phyloP scores from a whole-genome alignment of 2,888 invertebrate genomes.

The Urechis unicinctus region DNA sequence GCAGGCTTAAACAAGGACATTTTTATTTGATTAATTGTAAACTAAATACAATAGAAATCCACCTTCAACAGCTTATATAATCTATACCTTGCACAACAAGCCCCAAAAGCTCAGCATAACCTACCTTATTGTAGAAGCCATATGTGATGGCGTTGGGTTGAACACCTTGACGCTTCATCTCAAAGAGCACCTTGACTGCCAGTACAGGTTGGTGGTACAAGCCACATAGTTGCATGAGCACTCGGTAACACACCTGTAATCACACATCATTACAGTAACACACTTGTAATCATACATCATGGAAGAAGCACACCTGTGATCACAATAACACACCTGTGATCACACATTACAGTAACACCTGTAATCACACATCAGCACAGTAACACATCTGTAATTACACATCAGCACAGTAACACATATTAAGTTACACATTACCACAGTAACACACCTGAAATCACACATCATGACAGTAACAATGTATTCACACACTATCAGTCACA shows the following conservation, averaged over 20 bases:
- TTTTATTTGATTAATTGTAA: no score
- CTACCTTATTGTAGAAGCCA: slow-evolving; percentile 71
- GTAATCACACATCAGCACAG: background rate
- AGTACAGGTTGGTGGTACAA: slow-evolving; percentile 86
- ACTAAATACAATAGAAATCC: no score
- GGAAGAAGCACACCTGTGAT: no score
- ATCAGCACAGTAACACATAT: slow-evolving; percentile 93
- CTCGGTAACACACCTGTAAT: slow-evolving; percentile 80
- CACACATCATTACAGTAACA: background rate
- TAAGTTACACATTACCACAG: slow-evolving; percentile 7
- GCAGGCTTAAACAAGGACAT: no score
- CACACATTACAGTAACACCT: background rate
- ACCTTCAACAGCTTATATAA: no score
- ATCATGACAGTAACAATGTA: no score
- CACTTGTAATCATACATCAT: background rate
- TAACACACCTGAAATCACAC: background rate
- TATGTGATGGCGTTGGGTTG: slow-evolving; percentile 98
- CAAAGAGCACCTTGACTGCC: slow-evolving; percentile 69
- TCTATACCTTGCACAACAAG: no score
- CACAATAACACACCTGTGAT: background rate
- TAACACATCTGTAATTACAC: no score
- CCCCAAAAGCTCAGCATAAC: background rate
- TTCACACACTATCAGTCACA: background rate
- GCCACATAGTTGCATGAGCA: slow-evolving; percentile 97
- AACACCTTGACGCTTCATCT: slow-evolving; percentile 73